Conservation (phyloP, 2,797 vertebrate species). For the Sus cebifrons region DNA sequence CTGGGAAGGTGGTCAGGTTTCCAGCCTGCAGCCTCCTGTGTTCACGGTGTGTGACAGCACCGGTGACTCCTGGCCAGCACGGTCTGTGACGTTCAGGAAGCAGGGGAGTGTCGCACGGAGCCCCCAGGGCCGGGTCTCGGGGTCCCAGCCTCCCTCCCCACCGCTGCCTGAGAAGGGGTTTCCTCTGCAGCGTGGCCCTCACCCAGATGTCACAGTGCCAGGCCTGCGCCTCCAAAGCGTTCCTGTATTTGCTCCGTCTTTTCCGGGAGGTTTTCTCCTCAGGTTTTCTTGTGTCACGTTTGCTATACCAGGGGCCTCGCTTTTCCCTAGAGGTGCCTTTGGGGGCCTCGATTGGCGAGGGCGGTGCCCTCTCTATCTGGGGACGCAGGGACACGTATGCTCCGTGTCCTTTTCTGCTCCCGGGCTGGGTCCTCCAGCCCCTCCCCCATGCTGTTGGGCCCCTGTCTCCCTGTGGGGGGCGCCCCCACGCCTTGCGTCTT, state of each 20-base stretch:
- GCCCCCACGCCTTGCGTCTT: background rate
- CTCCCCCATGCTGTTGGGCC: background rate
- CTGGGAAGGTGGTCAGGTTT: background rate
- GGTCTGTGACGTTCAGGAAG: no score
- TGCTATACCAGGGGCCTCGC: background rate
- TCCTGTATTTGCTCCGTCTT: background rate
- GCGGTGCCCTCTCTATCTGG: no score
- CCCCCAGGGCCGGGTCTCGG: background rate
- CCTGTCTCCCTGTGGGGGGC: background rate
- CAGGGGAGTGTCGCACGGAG: background rate
- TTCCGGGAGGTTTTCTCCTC: background rate
- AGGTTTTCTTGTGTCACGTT: background rate
- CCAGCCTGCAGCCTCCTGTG: background rate
- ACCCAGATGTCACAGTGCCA: background rate
- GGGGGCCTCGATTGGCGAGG: no score
- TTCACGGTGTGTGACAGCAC: background rate
- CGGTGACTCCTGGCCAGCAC: accelerated
- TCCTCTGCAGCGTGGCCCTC: background rate
- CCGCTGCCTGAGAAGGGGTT: background rate
- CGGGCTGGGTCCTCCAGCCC: background rate
- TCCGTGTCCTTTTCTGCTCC: background rate
- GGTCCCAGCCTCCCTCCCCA: background rate
- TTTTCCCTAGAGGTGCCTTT: background rate
- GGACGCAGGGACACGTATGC: background rate
- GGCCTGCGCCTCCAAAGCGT: background rate